Evolutionary conservation across 2,888 invertebrate species (phyloP).

Genomic region (Limulus polyphemus): DNA sequence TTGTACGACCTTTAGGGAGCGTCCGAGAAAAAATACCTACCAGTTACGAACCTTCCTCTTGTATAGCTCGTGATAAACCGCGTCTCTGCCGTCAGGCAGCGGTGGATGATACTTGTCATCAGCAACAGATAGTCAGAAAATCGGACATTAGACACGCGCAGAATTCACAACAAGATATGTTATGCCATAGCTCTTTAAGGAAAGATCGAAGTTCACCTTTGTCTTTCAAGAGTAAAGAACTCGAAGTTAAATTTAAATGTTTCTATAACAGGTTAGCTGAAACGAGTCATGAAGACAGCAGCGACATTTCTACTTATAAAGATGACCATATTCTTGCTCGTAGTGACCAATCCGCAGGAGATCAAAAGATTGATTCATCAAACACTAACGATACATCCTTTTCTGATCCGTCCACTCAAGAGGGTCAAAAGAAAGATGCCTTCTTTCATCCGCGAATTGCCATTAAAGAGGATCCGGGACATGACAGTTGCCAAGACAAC

Average conservation of each 20-base stretch:
- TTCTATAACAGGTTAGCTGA: conserved; percentile 26
- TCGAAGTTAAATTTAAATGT: conserved; percentile 25
- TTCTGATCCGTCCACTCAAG: conserved; percentile 14
- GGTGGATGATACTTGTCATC: conserved; percentile 45
- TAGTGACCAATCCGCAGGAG: conserved; percentile 12
- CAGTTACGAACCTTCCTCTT: conserved; percentile 12
- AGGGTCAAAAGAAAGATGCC: conserved; percentile 9
- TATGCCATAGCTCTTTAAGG: conserved; percentile 22
- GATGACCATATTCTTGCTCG: conserved; percentile 20
- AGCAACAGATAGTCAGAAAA: too few species aligned
- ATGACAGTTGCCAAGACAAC: neutral
- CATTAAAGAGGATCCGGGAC: too few species aligned
- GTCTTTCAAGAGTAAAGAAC: conserved; percentile 21
- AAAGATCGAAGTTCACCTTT: conserved; percentile 19
- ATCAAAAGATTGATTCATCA: conserved; percentile 9
- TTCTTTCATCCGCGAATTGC: neutral
- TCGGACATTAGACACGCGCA: neutral
- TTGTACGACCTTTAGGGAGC: neutral
- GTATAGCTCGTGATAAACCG: conserved; percentile 46
- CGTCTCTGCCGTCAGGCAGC: conserved; percentile 67
- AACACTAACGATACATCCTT: conserved; percentile 9
- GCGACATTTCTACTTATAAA: conserved; percentile 22
- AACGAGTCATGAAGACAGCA: conserved; percentile 25
- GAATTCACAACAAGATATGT: too few species aligned
- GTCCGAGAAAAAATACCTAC: conserved; percentile 1